A percentile compares a stretch with the other conserved stretches of the same genome.
Evolutionary conservation across 2,113 vertebrate species (phyloP).

Genomic region (Ifrita kowaldi): DNA sequence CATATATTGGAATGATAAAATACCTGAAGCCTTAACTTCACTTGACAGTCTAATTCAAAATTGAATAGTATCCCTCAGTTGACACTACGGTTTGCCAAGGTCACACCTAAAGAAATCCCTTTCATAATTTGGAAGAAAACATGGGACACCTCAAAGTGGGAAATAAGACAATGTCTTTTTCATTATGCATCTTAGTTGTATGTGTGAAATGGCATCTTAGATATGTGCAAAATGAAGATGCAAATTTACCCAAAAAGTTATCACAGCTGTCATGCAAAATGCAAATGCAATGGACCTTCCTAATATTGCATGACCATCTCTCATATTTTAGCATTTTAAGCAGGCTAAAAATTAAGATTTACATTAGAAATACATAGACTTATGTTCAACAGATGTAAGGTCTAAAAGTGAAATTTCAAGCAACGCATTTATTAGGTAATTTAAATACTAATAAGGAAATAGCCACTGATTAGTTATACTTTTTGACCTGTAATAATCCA

Average conservation of each 20-base stretch:
- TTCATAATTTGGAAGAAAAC: background rate
- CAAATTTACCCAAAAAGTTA: background rate
- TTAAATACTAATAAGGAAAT: background rate
- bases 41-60: background rate
- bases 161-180: background rate
- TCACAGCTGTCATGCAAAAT: conserved; percentile 1
- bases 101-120: background rate
- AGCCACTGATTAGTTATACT: background rate
- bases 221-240: background rate
- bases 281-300: background rate
- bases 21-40: background rate
- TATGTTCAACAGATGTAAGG: background rate
- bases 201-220: background rate
- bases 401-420: background rate
- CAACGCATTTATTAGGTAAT: background rate
- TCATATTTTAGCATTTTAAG: background rate
- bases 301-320: background rate
- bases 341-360: background rate
- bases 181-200: background rate
- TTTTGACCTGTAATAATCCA: background rate
- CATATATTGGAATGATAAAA: background rate
- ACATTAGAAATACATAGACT: background rate
- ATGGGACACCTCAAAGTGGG: background rate
- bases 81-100: background rate
- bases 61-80: background rate